Percentiles rank a stretch among this genome's conserved stretches.
phyloP scores from a whole-genome alignment of 2,888 invertebrate species.

The Lordiphosa andalusiaca region DNA sequence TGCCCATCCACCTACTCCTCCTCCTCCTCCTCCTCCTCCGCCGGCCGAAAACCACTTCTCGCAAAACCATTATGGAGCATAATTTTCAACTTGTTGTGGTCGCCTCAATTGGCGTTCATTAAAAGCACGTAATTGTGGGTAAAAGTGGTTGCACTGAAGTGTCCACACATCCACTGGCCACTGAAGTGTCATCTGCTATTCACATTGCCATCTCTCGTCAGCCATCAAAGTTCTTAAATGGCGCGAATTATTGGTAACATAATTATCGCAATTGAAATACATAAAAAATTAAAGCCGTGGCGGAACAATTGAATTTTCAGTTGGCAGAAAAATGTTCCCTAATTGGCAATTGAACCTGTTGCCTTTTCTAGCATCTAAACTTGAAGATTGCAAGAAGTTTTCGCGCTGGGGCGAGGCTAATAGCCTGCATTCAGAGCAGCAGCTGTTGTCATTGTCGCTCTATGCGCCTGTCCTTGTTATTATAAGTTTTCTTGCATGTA shows the following conservation, averaged over 20 bases:
- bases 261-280: constrained; percentile 6
- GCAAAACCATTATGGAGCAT: constrained; percentile 35
- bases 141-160: constrained; percentile 54
- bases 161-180: constrained; percentile 15
- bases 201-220: too few relatives aligned
- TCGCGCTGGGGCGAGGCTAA: too few relatives aligned
- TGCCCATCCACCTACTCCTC: neutral
- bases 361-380: too few relatives aligned
- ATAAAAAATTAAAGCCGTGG: constrained; percentile 1
- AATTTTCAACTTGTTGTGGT: constrained; percentile 70
- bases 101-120: constrained; percentile 65
- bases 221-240: too few relatives aligned
- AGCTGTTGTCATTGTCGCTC: constrained; percentile 57
- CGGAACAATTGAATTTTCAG: neutral
- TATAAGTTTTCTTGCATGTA: constrained; percentile 67
- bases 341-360: too few relatives aligned
- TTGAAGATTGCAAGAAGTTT: too few relatives aligned
- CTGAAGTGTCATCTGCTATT: neutral
- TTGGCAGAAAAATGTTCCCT: too few relatives aligned
- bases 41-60: constrained; percentile 1
- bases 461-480: constrained; percentile 51
- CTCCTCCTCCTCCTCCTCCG: neutral
- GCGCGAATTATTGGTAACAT: constrained; percentile 5
- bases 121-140: constrained; percentile 64
- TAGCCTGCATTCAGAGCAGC: constrained; percentile 21